Conservation (phyloP, 2,888 invertebrate genomes). For the Cylloceria caligata region DNA sequence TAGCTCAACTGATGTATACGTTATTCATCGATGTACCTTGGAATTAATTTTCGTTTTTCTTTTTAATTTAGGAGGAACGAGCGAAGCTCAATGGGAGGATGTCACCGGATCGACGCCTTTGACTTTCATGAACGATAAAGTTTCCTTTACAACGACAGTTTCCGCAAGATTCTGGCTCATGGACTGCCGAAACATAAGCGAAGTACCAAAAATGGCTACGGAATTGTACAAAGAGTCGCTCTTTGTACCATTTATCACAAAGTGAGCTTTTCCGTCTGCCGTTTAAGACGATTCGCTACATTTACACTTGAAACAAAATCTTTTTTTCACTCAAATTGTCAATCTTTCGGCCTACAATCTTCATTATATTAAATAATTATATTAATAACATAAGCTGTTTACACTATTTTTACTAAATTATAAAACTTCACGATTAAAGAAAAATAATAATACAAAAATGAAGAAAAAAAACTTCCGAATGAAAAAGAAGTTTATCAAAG, state of each 20-base stretch:
- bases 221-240: conserved; percentile 95
- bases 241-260: conserved; percentile 97
- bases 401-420: no score
- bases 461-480: no score
- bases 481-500: no score
- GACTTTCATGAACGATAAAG: conserved; percentile 98
- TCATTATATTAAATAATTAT: no score
- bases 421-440: no score
- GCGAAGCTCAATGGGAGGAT: conserved; percentile 99
- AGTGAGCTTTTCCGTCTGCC: conserved; percentile 84
- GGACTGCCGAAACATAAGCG: conserved; percentile 98
- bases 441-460: no score
- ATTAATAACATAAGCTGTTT: no score
- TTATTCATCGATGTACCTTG: background rate
- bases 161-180: conserved; percentile 99
- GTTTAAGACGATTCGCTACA: no score
- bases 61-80: conserved; percentile 97
- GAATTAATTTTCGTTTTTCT: background rate
- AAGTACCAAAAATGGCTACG: conserved; percentile 98
- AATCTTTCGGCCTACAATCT: no score
- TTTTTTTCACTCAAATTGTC: no score
- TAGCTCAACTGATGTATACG: background rate
- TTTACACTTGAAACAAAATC: no score
- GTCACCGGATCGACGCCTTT: conserved; percentile 99
- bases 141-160: conserved; percentile 99